These are phyloP conservation scores for Hoplodrina ambigua DNA, from an alignment of 2,888 invertebrate species.

Conservation along the genomic window DNA sequence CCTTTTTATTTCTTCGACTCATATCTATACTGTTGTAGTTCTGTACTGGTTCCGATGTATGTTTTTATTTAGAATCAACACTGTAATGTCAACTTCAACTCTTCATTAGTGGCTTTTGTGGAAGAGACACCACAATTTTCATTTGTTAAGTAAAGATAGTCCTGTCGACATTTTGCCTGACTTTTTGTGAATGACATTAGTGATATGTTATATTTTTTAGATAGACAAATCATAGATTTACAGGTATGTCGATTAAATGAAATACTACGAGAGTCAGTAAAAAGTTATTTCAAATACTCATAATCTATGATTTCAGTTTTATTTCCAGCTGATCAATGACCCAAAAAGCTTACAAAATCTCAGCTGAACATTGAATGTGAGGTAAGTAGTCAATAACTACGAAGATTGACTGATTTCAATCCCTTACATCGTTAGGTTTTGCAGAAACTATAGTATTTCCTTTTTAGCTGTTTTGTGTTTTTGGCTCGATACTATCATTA, in stretches of 20 bases:
- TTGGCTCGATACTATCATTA: too few species aligned
- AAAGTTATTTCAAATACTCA: slow-evolving; percentile 12
- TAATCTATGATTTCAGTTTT: slow-evolving; percentile 11
- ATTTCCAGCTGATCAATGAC: not conserved
- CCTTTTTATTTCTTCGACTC: slow-evolving; percentile 47
- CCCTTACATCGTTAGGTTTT: too few species aligned
- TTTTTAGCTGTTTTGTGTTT: too few species aligned
- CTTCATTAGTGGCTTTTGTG: not conserved
- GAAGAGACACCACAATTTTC: not conserved
- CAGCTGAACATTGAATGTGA: not conserved
- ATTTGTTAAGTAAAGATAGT: slow-evolving; percentile 14
- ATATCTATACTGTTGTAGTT: slow-evolving; percentile 27
- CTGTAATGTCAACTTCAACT: slow-evolving; percentile 21
- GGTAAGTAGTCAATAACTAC: too few species aligned
- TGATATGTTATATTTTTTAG: slow-evolving; percentile 14
- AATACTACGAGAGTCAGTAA: not conserved
- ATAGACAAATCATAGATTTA: slow-evolving; percentile 24
- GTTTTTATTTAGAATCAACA: slow-evolving; percentile 23
- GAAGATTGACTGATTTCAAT: too few species aligned
- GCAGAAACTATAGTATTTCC: not conserved
- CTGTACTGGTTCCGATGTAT: slow-evolving; percentile 20
- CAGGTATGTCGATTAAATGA: not conserved
- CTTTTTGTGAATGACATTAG: slow-evolving; percentile 38
- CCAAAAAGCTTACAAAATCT: too few species aligned
- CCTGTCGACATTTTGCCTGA: slow-evolving; percentile 43